Evolutionary conservation across 2,888 invertebrate species (phyloP), one percentile per base, ranked within the genome.

Genomic region (Coleophora flavipennella): DNA sequence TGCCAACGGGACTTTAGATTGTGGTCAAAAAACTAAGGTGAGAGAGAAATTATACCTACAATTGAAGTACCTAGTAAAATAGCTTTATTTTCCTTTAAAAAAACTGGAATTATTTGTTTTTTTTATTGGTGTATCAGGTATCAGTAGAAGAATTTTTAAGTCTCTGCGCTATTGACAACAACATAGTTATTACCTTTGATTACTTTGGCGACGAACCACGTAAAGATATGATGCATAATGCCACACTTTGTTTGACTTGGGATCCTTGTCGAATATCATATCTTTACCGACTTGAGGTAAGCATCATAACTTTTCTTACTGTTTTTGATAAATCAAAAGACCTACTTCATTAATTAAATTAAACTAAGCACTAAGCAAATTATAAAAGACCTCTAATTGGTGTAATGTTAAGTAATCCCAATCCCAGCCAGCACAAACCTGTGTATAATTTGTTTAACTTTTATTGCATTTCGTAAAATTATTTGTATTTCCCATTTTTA

Each of bases 201-300:
- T 84, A 84, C 46, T 84, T 78, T 35, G 84, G 84, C 1, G 84
- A 84, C 39, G 83, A 83, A 41, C 83, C 84, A 1, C 67, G 84
- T 1, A 84, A 84, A 37, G 84, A 84, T 36, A 69, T 83, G 66
- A 61, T 81, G 63, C 77, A 75, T 39, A 84, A 84, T 45, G 74
- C 78, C 0, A 81, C 84, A 2, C 50, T 84, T 2, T 84, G 84
- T 40, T 62, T 64, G 1, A 67, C 79, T 7, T 84, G 81, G 83
- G 83, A 84, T 46, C 84, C 84, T 2, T 84, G 84, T 43, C 69
- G 67, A 3, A 40, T 84, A 8, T 75, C 83, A 0, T 84, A 84
- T 44, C 57, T 84, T 35, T 84, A 84, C 46, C 59, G 84, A 25
- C 68, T 84, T 35, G 84, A 84, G 73, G 84, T 83, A 63, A 55